phyloP scores from a whole-genome alignment of 2,797 vertebrate genomes.

The Liasis olivaceus region DNA sequence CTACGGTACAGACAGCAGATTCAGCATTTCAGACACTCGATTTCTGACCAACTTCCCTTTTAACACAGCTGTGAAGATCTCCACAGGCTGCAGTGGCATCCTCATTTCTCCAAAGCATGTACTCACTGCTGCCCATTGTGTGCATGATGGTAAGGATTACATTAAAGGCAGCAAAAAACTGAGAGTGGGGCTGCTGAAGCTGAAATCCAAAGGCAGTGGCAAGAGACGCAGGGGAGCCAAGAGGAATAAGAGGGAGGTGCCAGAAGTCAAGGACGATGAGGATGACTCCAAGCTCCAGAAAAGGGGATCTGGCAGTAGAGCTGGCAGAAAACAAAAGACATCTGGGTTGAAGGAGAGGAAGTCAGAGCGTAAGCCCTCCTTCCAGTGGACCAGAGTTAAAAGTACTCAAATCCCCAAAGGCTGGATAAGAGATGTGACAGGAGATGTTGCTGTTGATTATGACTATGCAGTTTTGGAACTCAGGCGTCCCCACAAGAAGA shows the following conservation, averaged over 20 bases:
- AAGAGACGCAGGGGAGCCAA: conserved; percentile 63
- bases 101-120: conserved; percentile 91
- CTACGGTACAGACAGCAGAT: conserved; percentile 92
- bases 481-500: conserved; percentile 87
- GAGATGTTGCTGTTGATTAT: conserved; percentile 84
- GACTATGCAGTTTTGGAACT: conserved; percentile 95
- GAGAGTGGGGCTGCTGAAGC: conserved; percentile 89
- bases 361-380: conserved; percentile 77
- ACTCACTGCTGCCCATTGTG: conserved; percentile 93
- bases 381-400: conserved; percentile 94
- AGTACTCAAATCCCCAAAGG: conserved; percentile 92
- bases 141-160: conserved; percentile 91
- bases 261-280: conserved; percentile 60
- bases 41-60: conserved; percentile 93
- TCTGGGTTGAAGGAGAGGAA: conserved; percentile 48
- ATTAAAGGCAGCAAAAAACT: conserved; percentile 86
- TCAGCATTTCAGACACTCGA: conserved; percentile 90
- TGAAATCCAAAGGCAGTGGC: conserved; percentile 78
- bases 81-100: conserved; percentile 93
- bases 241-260: conserved; percentile 66
- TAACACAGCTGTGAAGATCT: conserved; percentile 92
- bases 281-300: conserved; percentile 70
- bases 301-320: conserved; percentile 65
- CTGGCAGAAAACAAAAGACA: conserved; percentile 55
- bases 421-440: conserved; percentile 85